Conservation (phyloP, 2,113 vertebrate species). For the Fregata magnificens region DNA sequence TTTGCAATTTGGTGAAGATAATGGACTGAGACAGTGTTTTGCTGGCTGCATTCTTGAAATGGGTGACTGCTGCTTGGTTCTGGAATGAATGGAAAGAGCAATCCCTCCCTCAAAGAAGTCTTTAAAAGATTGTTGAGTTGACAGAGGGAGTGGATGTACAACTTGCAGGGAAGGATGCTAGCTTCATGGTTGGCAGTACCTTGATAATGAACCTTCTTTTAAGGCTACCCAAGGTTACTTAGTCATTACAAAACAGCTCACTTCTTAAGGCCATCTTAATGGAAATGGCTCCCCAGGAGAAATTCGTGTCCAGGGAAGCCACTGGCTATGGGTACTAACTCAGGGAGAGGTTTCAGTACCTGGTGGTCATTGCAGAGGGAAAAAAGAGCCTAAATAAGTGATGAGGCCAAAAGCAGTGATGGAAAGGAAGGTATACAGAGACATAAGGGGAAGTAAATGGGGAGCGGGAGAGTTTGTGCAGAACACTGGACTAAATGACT, state of each 20-base stretch:
- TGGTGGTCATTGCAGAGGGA: background rate
- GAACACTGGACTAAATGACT: background rate
- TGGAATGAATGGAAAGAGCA: constrained; percentile 27
- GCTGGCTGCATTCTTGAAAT: constrained; percentile 17
- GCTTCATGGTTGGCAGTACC: constrained; percentile 35
- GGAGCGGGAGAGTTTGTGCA: background rate
- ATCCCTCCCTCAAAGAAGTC: background rate
- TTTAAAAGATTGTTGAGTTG: constrained; percentile 29
- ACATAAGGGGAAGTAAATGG: background rate
- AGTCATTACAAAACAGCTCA: background rate
- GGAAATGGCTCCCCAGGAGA: background rate
- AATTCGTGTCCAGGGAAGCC: background rate
- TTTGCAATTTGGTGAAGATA: constrained; percentile 14
- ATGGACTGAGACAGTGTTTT: constrained; percentile 10
- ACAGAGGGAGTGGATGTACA: constrained; percentile 18
- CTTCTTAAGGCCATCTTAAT: background rate
- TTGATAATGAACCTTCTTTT: constrained; percentile 36
- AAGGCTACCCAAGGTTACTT: background rate
- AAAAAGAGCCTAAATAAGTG: background rate
- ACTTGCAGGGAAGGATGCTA: constrained; percentile 45
- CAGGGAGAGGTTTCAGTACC: background rate
- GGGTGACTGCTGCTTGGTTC: constrained; percentile 26
- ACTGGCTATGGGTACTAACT: background rate
- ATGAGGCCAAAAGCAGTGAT: background rate
- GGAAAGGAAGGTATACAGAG: background rate